Evolutionary conservation across 2,113 vertebrate species (phyloP), one percentile per base, ranked within the genome.

Genomic region (Lucifuga dentata): DNA sequence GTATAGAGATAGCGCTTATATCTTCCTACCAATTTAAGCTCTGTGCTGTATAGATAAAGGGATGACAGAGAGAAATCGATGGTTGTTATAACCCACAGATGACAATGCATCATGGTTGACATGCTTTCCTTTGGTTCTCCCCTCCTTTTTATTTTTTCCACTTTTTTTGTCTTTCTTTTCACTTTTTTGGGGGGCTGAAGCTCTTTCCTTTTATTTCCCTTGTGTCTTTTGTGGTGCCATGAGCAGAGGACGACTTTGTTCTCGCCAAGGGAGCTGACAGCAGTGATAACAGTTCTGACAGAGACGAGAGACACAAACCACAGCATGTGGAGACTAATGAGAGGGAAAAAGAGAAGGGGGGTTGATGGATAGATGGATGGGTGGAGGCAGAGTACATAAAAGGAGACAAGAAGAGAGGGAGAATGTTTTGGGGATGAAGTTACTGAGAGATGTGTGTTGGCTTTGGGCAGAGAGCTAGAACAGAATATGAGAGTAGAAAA

Each of bases 271-370:
- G 86, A 91, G 80, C 84, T 91, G 92, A 93, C 89, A 93, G 84
- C 80, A 68, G 84, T 91, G 91, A 92, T 91, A 92, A 90, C 80
- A 81, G 86, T 79, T 91, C 90, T 90, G 90, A 93, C 91, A 92
- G 84, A 91, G 89, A 92, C 63, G 72, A 75, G 80, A 89, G 84
- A 87, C 86, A 86, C 85, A 89, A 88, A 85, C 80, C 89, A 85
- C 87, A 83, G 81, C 83, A 84, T 65, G 67, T 81, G 81, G 79
- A 91, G 78, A 84, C 86, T 92, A 91, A 92, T 90, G 86, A 92
- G 86, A 69, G 76, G 61, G 77, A 68, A 80, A 76, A 64, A 64
- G 50, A 48, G 29, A 48, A 8, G 39, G 49, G 26, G 24, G 57
- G 40, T 16, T 49, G 83, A 70, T 80, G 66, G 72, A 78, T 73